Percentiles rank a stretch among this genome's conserved stretches.
Conservation (phyloP, 2,888 invertebrate species). For the Philaethria dido region DNA sequence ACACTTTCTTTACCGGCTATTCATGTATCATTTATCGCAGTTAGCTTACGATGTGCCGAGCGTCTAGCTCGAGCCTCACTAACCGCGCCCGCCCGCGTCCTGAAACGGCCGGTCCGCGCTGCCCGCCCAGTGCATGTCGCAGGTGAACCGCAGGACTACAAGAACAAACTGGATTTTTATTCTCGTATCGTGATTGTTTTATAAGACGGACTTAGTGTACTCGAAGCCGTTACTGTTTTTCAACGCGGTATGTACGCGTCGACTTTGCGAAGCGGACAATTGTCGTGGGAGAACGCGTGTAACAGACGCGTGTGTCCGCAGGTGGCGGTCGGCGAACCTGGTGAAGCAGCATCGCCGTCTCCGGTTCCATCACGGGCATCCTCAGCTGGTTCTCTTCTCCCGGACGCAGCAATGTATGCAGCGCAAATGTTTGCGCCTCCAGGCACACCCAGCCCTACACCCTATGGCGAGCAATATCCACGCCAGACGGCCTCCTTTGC, state of each 20-base stretch:
- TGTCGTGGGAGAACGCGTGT: slow-evolving; percentile 86
- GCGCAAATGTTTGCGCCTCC: slow-evolving; percentile 88
- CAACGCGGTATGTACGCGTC: slow-evolving; percentile 83
- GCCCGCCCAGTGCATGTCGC: slow-evolving; percentile 84
- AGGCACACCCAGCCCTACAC: slow-evolving; percentile 87
- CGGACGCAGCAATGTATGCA: slow-evolving; percentile 87
- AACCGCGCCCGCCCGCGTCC: slow-evolving; percentile 85
- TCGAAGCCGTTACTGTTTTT: slow-evolving; percentile 79
- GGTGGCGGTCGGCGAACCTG: slow-evolving; percentile 83
- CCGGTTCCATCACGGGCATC: slow-evolving; percentile 86
- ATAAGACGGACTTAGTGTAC: slow-evolving; percentile 69
- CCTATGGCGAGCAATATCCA: slow-evolving; percentile 80
- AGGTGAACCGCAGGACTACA: slow-evolving; percentile 73
- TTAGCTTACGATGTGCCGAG: slow-evolving; percentile 83
- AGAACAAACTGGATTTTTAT: slow-evolving; percentile 56
- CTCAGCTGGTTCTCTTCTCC: slow-evolving; percentile 82
- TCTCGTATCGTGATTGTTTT: slow-evolving; percentile 70
- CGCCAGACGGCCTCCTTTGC: slow-evolving; percentile 85
- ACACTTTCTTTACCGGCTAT: slow-evolving; percentile 81
- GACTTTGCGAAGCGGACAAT: slow-evolving; percentile 84
- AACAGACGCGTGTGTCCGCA: slow-evolving; percentile 86
- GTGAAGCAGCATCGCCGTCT: slow-evolving; percentile 85
- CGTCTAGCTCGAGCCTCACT: slow-evolving; percentile 82
- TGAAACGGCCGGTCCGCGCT: slow-evolving; percentile 83
- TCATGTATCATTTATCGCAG: slow-evolving; percentile 83